phyloP scores from a whole-genome alignment of 2,888 invertebrate species.

The Tryphoninae sp. region DNA sequence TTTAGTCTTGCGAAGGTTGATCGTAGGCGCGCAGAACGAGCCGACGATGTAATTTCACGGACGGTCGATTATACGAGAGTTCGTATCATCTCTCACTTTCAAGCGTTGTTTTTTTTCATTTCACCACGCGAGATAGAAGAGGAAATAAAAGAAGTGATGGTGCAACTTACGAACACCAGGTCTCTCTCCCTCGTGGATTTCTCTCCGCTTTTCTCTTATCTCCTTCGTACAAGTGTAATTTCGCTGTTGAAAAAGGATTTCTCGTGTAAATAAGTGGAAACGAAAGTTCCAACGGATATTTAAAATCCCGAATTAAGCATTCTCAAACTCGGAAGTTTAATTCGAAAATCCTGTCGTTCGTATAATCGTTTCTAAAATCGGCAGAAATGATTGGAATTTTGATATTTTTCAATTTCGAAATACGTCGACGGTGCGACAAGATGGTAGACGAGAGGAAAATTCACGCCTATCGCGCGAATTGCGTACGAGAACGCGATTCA shows the following conservation, averaged over 20 bases:
- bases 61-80: constrained; percentile 62
- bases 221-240: constrained; percentile 38
- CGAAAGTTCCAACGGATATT: constrained; percentile 5
- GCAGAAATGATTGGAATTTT: background rate
- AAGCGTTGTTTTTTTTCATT: constrained; percentile 31
- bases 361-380: background rate
- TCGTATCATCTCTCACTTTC: constrained; percentile 50
- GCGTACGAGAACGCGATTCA: background rate
- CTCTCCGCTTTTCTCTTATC: constrained; percentile 31
- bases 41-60: constrained; percentile 61
- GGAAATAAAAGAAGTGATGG: constrained; percentile 4
- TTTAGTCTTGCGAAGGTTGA: constrained; percentile 55
- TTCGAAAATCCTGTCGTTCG: background rate
- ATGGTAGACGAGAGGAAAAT: background rate
- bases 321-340: background rate
- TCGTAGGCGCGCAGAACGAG: constrained; percentile 8
- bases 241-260: constrained; percentile 20
- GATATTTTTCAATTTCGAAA: background rate
- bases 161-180: constrained; percentile 25
- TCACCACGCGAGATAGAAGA: constrained; percentile 17
- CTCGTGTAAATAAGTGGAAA: constrained; percentile 44
- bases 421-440: background rate
- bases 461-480: background rate
- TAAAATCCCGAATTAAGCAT: constrained; percentile 9
- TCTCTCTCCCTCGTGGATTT: constrained; percentile 20